Percentiles rank a stretch among this genome's conserved stretches.
Conservation (phyloP, 2,113 vertebrate species). For the Gallinago jamesoni region DNA sequence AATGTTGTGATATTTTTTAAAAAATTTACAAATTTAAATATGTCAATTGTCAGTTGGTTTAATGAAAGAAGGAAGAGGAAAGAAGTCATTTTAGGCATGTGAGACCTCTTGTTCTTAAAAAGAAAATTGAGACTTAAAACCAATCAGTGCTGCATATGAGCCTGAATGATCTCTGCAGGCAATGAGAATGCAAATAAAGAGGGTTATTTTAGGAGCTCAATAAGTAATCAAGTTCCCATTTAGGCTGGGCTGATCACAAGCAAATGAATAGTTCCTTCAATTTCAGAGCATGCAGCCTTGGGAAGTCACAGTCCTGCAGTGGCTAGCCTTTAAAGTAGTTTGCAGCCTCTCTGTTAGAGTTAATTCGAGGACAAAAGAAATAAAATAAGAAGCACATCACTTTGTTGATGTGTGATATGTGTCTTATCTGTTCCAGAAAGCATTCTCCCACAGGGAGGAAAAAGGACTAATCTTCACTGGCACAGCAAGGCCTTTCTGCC, state of each 20-base stretch:
- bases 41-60: not conserved
- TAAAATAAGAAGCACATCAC: not conserved
- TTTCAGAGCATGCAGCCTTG: not conserved
- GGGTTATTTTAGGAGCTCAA: constrained; percentile 21
- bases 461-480: not conserved
- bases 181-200: constrained; percentile 6
- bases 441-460: not conserved
- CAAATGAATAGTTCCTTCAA: not conserved
- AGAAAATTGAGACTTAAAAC: constrained; percentile 10
- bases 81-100: not conserved
- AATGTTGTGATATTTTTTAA: not conserved
- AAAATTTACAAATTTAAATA: not conserved
- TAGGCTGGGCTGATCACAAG: constrained; percentile 1
- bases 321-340: not conserved
- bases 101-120: constrained; percentile 8
- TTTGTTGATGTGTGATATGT: not conserved
- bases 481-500: not conserved
- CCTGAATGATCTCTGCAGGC: not conserved
- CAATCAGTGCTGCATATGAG: not conserved
- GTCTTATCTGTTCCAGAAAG: not conserved
- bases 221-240: constrained; percentile 13
- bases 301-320: not conserved
- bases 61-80: not conserved
- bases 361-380: constrained; percentile 29
- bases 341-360: not conserved